phyloP scores from a whole-genome alignment of 2,888 invertebrate species.

The Ectemnius lituratus region DNA sequence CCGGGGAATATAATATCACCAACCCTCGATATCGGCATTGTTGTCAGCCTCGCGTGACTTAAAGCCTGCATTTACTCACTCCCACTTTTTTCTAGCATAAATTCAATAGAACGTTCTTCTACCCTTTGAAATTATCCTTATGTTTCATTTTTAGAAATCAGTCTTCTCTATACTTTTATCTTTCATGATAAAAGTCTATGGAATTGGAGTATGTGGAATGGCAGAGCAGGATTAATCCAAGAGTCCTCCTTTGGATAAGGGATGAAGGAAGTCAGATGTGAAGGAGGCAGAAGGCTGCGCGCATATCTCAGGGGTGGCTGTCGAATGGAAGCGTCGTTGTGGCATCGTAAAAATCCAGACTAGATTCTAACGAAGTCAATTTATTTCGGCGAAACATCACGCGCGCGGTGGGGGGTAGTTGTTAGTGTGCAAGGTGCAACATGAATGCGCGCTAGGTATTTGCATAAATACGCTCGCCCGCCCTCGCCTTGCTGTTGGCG shows the following conservation, averaged over 20 bases:
- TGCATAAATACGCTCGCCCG: slow-evolving; percentile 56
- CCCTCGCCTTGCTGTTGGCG: slow-evolving; percentile 24
- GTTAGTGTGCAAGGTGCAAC: slow-evolving; percentile 28
- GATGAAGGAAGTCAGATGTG: neutral
- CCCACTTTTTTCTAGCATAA: neutral
- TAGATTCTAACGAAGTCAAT: slow-evolving; percentile 41
- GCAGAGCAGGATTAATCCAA: slow-evolving; percentile 2
- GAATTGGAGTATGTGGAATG: neutral
- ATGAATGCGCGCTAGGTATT: slow-evolving; percentile 41
- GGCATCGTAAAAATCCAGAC: neutral
- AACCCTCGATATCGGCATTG: slow-evolving; percentile 43
- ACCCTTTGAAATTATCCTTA: neutral
- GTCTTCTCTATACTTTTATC: too few species aligned
- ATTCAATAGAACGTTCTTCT: too few species aligned
- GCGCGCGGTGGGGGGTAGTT: slow-evolving; percentile 14
- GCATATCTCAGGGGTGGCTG: neutral
- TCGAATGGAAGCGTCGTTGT: neutral
- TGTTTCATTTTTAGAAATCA: neutral
- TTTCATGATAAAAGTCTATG: neutral
- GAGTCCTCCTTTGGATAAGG: neutral
- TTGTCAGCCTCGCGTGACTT: slow-evolving; percentile 22
- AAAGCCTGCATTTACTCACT: slow-evolving; percentile 12
- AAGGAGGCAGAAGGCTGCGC: neutral
- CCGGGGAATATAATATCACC: slow-evolving; percentile 26
- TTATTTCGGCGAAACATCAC: slow-evolving; percentile 20